These are phyloP conservation scores for Paralichthys olivaceus DNA, from an alignment of 2,113 vertebrate genomes.

Conservation along the genomic window DNA sequence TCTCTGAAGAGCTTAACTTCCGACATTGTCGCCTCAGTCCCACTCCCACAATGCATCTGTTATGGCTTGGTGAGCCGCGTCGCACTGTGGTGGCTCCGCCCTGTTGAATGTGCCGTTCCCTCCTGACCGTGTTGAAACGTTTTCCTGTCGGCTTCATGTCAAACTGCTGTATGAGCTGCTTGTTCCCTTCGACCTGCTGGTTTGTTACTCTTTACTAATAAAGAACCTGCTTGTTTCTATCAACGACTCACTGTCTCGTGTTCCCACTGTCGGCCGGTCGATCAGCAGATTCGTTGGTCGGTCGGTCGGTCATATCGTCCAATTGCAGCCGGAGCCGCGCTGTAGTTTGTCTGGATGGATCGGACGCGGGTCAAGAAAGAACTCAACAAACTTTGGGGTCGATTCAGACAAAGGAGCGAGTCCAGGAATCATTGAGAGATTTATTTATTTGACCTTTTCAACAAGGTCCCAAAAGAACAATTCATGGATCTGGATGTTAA, in stretches of 20 bases:
- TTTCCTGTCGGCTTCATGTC: neutral
- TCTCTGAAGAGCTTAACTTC: neutral
- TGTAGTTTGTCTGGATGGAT: too few species aligned
- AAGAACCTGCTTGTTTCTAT: slow-evolving; percentile 76
- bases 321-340: too few species aligned
- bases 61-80: slow-evolving; percentile 8
- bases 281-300: too few species aligned
- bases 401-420: too few species aligned
- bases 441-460: too few species aligned
- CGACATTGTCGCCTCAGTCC: neutral
- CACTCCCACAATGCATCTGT: slow-evolving; percentile 43
- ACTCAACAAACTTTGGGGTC: too few species aligned
- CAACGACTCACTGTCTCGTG: neutral
- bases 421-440: too few species aligned
- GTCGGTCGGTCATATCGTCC: too few species aligned
- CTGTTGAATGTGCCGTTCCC: slow-evolving; percentile 14
- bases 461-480: too few species aligned
- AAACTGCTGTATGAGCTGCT: slow-evolving; percentile 14
- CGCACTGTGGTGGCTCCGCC: slow-evolving; percentile 29
- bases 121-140: neutral
- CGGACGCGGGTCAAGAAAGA: too few species aligned
- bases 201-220: slow-evolving; percentile 79
- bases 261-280: too few species aligned
- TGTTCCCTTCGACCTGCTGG: slow-evolving; percentile 30
- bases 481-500: too few species aligned